Conservation (phyloP, 2,888 invertebrate species). For the Chloroclystis v-ata region DNA sequence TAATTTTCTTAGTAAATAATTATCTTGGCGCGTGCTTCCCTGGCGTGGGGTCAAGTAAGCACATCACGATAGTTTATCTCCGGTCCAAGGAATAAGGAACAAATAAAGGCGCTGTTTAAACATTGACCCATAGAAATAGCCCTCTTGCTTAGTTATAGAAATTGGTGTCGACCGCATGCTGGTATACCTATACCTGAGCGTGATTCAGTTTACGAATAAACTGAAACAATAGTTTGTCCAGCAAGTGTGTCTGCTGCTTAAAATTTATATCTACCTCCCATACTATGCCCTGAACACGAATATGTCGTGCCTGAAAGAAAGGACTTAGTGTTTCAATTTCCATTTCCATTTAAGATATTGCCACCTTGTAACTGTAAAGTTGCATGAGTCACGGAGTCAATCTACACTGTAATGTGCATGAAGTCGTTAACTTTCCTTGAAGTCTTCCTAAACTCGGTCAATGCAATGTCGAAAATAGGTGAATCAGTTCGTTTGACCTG, state of each 20-base stretch:
- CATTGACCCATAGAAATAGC: slow-evolving; percentile 9
- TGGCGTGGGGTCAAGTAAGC: slow-evolving; percentile 35
- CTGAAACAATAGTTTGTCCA: too few species aligned
- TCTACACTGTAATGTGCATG: slow-evolving; percentile 5
- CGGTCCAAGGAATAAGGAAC: slow-evolving; percentile 11
- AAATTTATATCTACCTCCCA: too few species aligned
- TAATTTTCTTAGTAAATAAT: slow-evolving; percentile 14
- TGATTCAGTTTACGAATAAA: too few species aligned
- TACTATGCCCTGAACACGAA: too few species aligned
- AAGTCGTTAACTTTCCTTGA: slow-evolving; percentile 8
- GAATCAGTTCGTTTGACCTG: slow-evolving; percentile 6
- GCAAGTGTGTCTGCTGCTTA: too few species aligned
- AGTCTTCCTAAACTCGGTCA: slow-evolving; percentile 15
- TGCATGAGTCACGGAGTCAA: slow-evolving; percentile 4
- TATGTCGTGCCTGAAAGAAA: slow-evolving; percentile 9
- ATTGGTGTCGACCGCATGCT: too few species aligned
- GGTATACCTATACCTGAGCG: too few species aligned
- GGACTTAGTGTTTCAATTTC: slow-evolving; percentile 13
- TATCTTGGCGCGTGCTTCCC: slow-evolving; percentile 33
- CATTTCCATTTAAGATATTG: background rate
- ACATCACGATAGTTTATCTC: slow-evolving; percentile 15
- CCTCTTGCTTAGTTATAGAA: too few species aligned
- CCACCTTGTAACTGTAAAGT: slow-evolving; percentile 1
- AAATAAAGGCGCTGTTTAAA: slow-evolving; percentile 21
- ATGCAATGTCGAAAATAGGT: slow-evolving; percentile 16